Percentiles rank a stretch among this genome's conserved stretches.
These are phyloP conservation scores for Auanema freiburgensis DNA, from an alignment of 2,888 invertebrate genomes.

Conservation along the genomic window DNA sequence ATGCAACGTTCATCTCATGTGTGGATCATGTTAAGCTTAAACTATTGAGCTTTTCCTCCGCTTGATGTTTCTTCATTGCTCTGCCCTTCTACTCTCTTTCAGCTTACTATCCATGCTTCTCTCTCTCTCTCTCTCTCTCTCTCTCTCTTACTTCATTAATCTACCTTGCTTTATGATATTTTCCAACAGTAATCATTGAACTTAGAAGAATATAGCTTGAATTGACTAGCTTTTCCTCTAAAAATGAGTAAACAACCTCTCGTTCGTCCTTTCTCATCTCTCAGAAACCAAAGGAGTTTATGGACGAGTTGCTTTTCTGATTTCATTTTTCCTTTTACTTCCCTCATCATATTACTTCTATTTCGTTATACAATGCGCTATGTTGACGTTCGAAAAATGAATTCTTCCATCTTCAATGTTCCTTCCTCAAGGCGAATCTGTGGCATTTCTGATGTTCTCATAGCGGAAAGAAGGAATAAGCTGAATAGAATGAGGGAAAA, in stretches of 20 bases:
- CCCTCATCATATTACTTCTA: constrained; percentile 1
- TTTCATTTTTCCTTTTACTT: constrained; percentile 6
- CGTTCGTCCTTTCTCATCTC: constrained; percentile 1
- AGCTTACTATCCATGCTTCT: constrained; percentile 1
- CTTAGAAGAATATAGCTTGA: too few species aligned
- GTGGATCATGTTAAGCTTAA: too few species aligned
- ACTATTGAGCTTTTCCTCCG: too few species aligned
- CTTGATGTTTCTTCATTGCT: too few species aligned
- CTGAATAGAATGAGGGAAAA: neutral
- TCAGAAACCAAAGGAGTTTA: neutral
- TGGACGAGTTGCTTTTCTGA: neutral
- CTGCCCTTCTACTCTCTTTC: too few species aligned
- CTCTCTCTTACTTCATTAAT: constrained; percentile 10
- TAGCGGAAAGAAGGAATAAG: neutral
- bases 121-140: constrained; percentile 1
- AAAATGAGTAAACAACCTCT: neutral
- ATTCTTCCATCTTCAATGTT: neutral
- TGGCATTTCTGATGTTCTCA: constrained; percentile 2
- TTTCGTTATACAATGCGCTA: neutral
- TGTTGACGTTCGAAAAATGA: neutral
- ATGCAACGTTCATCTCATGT: too few species aligned
- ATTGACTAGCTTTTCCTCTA: neutral
- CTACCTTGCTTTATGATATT: neutral
- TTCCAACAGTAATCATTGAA: too few species aligned
- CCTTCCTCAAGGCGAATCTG: neutral